These are phyloP conservation scores for Thera obeliscata DNA, from an alignment of 2,888 invertebrate species.

Conservation along the genomic window DNA sequence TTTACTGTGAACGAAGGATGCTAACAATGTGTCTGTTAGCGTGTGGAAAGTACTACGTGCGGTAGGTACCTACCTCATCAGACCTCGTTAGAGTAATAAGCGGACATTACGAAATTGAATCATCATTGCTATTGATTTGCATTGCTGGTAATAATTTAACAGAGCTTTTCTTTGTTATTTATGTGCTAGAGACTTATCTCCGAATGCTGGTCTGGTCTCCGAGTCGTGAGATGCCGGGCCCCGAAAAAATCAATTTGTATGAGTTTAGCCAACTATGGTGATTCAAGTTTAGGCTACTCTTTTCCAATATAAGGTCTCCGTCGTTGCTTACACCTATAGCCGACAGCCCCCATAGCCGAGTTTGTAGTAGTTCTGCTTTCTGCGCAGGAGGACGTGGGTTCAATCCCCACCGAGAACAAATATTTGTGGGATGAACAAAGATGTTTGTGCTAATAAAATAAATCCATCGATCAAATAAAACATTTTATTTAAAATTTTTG, in stretches of 20 bases:
- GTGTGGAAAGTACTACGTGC: slow-evolving; percentile 13
- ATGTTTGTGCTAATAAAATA: no score
- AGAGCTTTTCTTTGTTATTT: background rate
- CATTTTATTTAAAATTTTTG: no score
- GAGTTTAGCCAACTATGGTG: background rate
- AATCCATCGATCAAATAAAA: no score
- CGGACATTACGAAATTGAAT: slow-evolving; percentile 55
- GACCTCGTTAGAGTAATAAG: slow-evolving; percentile 52
- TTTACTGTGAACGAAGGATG: background rate
- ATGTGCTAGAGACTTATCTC: background rate
- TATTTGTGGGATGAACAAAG: no score
- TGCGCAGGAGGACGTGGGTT: no score
- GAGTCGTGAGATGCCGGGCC: background rate
- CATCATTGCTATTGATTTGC: slow-evolving; percentile 71
- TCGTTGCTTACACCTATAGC: no score
- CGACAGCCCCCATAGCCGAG: no score
- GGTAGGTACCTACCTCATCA: slow-evolving; percentile 19
- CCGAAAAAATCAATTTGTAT: background rate
- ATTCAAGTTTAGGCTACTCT: no score
- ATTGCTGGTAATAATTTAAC: slow-evolving; percentile 40
- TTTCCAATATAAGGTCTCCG: no score
- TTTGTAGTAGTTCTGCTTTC: no score
- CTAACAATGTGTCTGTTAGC: slow-evolving; percentile 27
- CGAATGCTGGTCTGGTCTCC: background rate
- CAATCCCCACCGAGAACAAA: no score